Conservation (phyloP, 2,888 invertebrate genomes). For the Autographa pulchrina region DNA sequence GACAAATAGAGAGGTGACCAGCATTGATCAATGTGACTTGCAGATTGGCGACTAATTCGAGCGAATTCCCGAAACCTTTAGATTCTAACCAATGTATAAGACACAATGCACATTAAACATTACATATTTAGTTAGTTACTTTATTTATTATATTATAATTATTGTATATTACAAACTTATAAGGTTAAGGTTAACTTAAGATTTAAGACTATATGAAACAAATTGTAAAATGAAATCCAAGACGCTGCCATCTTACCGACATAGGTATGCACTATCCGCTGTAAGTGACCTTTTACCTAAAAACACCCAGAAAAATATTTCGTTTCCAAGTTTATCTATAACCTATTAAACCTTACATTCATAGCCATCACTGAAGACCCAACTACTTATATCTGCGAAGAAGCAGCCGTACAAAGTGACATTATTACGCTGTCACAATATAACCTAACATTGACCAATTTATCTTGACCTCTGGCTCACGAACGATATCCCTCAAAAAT, state of each 20-base stretch:
- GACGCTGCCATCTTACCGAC: background rate
- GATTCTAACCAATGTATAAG: too few species aligned
- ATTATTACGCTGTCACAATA: conserved; percentile 48
- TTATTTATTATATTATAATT: too few species aligned
- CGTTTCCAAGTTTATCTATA: conserved; percentile 6
- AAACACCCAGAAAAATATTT: background rate
- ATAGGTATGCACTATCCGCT: too few species aligned
- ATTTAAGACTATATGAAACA: too few species aligned
- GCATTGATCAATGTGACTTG: too few species aligned
- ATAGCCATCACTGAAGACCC: conserved; percentile 20
- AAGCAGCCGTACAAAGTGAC: conserved; percentile 28
- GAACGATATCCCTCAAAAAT: conserved; percentile 4
- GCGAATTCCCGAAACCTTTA: too few species aligned
- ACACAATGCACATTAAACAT: too few species aligned
- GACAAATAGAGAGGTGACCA: too few species aligned
- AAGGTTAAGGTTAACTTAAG: too few species aligned
- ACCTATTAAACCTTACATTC: conserved; percentile 16
- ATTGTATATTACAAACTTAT: too few species aligned
- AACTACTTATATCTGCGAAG: conserved; percentile 34
- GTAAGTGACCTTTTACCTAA: background rate
- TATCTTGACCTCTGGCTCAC: conserved; percentile 21
- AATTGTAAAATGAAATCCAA: background rate
- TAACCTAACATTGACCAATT: conserved; percentile 37
- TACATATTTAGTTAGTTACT: too few species aligned
- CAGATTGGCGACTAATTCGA: too few species aligned